Evolutionary conservation across 2,888 invertebrate genomes (phyloP).

Genomic region (Amphipoea oculea): DNA sequence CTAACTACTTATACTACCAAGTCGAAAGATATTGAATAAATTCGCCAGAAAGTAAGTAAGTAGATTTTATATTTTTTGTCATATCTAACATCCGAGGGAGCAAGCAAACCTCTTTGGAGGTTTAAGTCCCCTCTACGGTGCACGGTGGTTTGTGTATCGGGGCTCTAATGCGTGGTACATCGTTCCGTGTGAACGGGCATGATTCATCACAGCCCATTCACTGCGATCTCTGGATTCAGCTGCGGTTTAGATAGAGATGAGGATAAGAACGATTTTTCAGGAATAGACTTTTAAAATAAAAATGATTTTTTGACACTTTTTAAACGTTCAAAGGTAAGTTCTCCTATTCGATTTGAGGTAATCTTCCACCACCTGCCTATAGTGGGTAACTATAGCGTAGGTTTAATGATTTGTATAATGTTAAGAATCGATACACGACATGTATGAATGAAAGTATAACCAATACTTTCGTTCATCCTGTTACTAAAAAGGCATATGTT

Average conservation of each 20-base stretch:
- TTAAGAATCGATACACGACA: background rate
- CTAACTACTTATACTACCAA: background rate
- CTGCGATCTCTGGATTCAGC: slow-evolving; percentile 82
- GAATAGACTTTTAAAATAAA: background rate
- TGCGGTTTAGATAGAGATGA: slow-evolving; percentile 81
- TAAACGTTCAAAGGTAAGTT: background rate
- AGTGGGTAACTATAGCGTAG: background rate
- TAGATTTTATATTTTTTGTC: slow-evolving; percentile 1
- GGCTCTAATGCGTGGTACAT: slow-evolving; percentile 77
- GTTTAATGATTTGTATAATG: background rate
- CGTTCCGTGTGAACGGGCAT: slow-evolving; percentile 84
- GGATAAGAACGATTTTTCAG: slow-evolving; percentile 9
- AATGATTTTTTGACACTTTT: background rate
- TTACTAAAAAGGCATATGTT: background rate
- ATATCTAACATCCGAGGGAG: background rate
- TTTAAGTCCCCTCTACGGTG: slow-evolving; percentile 75
- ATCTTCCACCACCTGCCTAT: background rate
- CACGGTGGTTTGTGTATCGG: slow-evolving; percentile 69
- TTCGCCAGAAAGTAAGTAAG: background rate
- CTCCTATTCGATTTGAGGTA: background rate
- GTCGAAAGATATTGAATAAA: background rate
- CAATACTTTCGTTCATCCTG: background rate
- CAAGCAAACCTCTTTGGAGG: slow-evolving; percentile 38
- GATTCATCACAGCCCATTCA: slow-evolving; percentile 89
- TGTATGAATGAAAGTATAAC: background rate